Percentiles rank a stretch among this genome's conserved stretches.
phyloP scores from a whole-genome alignment of 2,797 vertebrate genomes.

The Hydrophis major region DNA sequence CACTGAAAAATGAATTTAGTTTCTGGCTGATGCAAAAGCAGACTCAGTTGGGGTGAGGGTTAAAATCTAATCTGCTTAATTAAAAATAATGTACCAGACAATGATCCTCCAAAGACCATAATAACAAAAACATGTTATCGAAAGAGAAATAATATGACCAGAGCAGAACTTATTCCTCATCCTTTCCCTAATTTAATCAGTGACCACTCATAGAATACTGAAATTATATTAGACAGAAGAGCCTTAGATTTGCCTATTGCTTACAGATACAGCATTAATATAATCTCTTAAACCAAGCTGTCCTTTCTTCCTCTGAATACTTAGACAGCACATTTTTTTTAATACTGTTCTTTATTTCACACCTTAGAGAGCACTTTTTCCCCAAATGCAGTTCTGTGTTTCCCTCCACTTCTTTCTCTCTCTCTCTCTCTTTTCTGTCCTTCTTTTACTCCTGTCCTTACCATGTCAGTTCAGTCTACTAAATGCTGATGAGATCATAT shows the following conservation, averaged over 20 bases:
- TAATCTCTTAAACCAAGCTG: background rate
- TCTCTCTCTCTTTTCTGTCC: background rate
- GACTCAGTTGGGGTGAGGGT: background rate
- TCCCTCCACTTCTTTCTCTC: background rate
- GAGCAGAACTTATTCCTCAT: background rate
- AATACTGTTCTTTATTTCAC: background rate
- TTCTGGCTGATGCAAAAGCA: conserved; percentile 24
- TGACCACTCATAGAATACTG: conserved; percentile 3
- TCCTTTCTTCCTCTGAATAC: background rate
- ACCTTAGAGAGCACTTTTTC: background rate
- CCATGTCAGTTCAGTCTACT: conserved; percentile 13
- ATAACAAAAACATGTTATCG: conserved; percentile 9
- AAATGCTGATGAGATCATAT: conserved; percentile 17
- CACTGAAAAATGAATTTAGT: conserved; percentile 2
- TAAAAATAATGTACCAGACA: conserved; percentile 11
- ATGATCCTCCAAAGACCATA: background rate
- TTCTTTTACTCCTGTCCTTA: background rate
- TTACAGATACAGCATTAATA: background rate
- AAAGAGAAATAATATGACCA: background rate
- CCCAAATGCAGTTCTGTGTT: background rate
- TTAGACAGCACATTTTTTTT: background rate
- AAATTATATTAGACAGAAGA: background rate
- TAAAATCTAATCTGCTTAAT: background rate
- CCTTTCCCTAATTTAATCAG: background rate
- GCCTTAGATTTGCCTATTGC: background rate